Base-by-base conservation (phyloP, 2,888 invertebrate genomes). In the Lasioglossum calceatum region DNA sequence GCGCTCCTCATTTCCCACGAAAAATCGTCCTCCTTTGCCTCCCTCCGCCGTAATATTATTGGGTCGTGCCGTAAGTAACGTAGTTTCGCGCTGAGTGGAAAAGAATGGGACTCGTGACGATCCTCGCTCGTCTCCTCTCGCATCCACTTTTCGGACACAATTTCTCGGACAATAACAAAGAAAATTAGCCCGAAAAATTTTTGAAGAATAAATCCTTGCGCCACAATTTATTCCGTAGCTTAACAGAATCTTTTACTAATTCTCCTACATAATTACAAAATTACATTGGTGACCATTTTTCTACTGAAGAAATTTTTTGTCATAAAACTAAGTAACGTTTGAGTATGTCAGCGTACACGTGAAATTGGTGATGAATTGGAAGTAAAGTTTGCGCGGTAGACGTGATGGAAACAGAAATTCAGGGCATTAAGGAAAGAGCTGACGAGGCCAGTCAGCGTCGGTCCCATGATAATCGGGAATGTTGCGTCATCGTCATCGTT, bases 401-500 rank as follows among this genome's bases (percentile, higher is more conserved):
- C 23, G 54, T 0, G 54, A 54, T 1, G 54, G 54, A n/a, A 61
- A 27, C 61, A 16, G 67, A 67, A 19, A 67, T 67, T 32, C 67
- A 32, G 36, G 67, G 67, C 36, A 32, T 36, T 32, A 67, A 19
- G 36, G 36, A 36, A 67, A 67, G 36, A 67, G 67, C 67, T 67
- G 36, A 67, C 67, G 19, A 67, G 19, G 36, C 36, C 32, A 67
- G 8, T 3, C 8, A 27, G 61, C 27, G 27, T 61, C 14, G 67
- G 67, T 36, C 67, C 67, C 67, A 70, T 42, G 39, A 39, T 42
- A 23, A 23, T 23, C 19, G 16, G 19, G 10, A 44, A 36, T 44
- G 72, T 72, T 39, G 72, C 72, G 44, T 39, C 72, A 72, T 44
- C 74, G 74, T 54, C 74, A 39, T 54, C 74, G 74, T 75, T 75